Percentiles rank a stretch among this genome's conserved stretches.
These are phyloP conservation scores for Oncopeltus fasciatus DNA, from an alignment of 1,140 invertebrate species.

Conservation along the genomic window DNA sequence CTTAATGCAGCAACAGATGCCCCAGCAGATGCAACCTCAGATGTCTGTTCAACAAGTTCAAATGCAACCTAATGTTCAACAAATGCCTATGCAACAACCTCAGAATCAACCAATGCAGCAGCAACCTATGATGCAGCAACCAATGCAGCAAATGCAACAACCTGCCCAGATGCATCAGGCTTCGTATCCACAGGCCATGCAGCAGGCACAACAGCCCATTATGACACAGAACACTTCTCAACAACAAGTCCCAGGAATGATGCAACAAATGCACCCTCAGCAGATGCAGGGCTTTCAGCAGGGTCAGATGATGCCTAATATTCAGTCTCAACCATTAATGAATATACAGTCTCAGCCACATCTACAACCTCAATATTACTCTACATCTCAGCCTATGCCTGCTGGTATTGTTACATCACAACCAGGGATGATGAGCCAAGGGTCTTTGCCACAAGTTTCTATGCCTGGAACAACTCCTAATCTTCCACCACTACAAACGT, in stretches of 20 bases:
- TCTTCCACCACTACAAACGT: constrained; percentile 15
- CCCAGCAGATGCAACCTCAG: constrained; percentile 25
- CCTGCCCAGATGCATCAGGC: constrained; percentile 15
- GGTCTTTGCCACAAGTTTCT: constrained; percentile 7
- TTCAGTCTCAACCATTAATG: constrained; percentile 26
- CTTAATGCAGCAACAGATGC: constrained; percentile 17
- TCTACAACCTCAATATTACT: constrained; percentile 29
- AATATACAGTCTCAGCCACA: constrained; percentile 32
- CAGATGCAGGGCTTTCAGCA: constrained; percentile 17
- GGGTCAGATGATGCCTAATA: constrained; percentile 15
- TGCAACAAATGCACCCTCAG: constrained; percentile 17
- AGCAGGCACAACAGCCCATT: constrained; percentile 11
- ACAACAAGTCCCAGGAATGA: constrained; percentile 6
- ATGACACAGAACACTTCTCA: constrained; percentile 9
- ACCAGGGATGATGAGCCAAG: constrained; percentile 11
- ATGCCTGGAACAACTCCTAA: constrained; percentile 8
- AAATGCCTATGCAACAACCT: constrained; percentile 16
- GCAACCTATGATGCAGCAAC: constrained; percentile 33
- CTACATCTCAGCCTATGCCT: neutral
- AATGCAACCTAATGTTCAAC: constrained; percentile 14
- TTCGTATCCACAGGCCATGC: constrained; percentile 12
- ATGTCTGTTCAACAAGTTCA: constrained; percentile 18
- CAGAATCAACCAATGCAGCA: constrained; percentile 18
- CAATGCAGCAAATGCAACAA: constrained; percentile 17
- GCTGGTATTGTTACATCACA: constrained; percentile 9